Evolutionary conservation across 2,797 vertebrate species (phyloP).

Genomic region (Vespertilio murinus): DNA sequence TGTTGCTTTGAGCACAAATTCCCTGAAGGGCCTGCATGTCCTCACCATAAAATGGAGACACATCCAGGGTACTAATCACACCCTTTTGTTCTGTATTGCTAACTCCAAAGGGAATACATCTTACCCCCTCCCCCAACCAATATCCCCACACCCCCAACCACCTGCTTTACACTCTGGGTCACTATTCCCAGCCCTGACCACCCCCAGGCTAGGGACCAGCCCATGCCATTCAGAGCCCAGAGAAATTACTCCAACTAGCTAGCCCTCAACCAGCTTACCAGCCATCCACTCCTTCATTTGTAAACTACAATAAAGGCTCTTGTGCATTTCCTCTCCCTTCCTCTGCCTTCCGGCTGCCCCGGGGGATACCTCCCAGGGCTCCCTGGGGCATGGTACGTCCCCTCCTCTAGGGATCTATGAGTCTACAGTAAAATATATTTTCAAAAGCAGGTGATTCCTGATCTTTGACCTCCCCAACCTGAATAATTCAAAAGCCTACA

Average conservation of each 20-base stretch:
- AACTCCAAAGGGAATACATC: background rate
- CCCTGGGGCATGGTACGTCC: background rate
- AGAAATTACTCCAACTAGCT: background rate
- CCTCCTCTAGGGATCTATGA: background rate
- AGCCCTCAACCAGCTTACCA: too few species aligned
- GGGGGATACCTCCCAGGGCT: background rate
- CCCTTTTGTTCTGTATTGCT: background rate
- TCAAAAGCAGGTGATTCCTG: background rate
- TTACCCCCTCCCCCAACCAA: accelerated
- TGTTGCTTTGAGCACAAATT: background rate
- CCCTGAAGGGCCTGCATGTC: background rate
- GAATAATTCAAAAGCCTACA: background rate
- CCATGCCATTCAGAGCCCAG: background rate
- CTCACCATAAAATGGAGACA: background rate
- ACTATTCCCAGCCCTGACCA: background rate
- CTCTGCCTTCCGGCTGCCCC: background rate
- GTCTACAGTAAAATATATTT: background rate
- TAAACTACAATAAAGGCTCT: background rate
- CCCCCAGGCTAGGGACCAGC: background rate
- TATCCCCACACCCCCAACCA: too few species aligned
- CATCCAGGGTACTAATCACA: background rate
- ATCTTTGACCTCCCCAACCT: background rate
- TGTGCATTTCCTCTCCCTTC: background rate
- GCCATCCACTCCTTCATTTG: background rate
- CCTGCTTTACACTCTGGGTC: background rate